Evolutionary conservation across 2,888 invertebrate genomes (phyloP).

Genomic region (Agrotis segetum): DNA sequence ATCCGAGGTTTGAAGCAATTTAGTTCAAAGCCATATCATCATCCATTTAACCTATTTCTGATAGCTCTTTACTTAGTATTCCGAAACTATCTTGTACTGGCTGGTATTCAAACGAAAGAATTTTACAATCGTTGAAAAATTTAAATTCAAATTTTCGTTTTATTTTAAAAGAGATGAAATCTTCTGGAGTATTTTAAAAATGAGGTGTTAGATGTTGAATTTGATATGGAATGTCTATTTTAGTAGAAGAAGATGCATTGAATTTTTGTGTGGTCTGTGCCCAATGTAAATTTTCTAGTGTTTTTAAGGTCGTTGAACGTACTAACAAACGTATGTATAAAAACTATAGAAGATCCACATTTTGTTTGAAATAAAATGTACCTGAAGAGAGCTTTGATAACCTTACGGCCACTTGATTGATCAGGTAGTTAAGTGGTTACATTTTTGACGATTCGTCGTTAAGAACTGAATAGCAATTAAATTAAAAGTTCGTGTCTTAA

Average conservation of each 20-base stretch:
- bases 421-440: too few species aligned
- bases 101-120: slow-evolving; percentile 60
- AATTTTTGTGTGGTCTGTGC: neutral
- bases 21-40: slow-evolving; percentile 29
- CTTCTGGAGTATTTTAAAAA: slow-evolving; percentile 60
- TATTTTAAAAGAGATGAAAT: slow-evolving; percentile 49
- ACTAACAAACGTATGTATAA: neutral
- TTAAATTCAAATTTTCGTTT: slow-evolving; percentile 70
- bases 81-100: slow-evolving; percentile 54
- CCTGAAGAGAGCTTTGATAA: too few species aligned
- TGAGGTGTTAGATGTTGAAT: slow-evolving; percentile 38
- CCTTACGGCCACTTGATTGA: too few species aligned
- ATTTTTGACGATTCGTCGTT: too few species aligned
- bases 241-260: slow-evolving; percentile 5
- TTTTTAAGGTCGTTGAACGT: neutral
- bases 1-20: slow-evolving; percentile 30
- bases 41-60: slow-evolving; percentile 58
- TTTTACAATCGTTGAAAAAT: slow-evolving; percentile 67
- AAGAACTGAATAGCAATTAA: too few species aligned
- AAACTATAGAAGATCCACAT: too few species aligned
- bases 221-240: slow-evolving; percentile 34
- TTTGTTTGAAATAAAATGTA: too few species aligned
- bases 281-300: neutral
- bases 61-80: slow-evolving; percentile 57
- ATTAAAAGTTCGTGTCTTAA: neutral